Percentiles rank a stretch among this genome's conserved stretches.
phyloP scores from a whole-genome alignment of 2,797 vertebrate species.

The Anguilla megastoma region DNA sequence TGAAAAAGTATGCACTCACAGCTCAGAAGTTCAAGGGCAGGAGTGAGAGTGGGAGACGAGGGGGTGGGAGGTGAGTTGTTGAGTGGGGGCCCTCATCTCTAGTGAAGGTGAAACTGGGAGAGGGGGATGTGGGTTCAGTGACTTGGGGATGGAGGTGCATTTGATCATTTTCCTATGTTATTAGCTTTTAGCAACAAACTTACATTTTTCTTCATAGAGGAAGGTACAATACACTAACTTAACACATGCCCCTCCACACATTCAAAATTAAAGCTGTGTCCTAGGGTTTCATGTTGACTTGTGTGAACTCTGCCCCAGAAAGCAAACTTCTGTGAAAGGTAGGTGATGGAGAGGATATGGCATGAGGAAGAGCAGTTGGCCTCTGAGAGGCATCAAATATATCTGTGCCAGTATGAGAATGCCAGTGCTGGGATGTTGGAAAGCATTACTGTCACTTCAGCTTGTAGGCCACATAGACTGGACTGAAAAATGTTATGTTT shows the following conservation, averaged over 20 bases:
- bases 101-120: not conserved
- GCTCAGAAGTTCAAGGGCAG: not conserved
- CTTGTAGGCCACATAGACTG: not conserved
- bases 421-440: not conserved
- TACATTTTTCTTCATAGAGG: too few relatives aligned
- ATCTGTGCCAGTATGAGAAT: not conserved
- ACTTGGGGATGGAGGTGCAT: too few relatives aligned
- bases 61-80: not conserved
- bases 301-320: not conserved
- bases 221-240: too few relatives aligned
- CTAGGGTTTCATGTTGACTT: not conserved
- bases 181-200: too few relatives aligned
- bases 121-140: too few relatives aligned
- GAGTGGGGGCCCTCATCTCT: not conserved
- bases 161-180: too few relatives aligned
- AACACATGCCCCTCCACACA: not conserved
- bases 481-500: too few relatives aligned
- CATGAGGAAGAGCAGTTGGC: constrained; percentile 12
- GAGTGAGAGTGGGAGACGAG: not conserved
- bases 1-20: not conserved
- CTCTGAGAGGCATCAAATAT: not conserved
- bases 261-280: not conserved
- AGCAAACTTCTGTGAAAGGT: not conserved
- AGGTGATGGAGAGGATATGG: not conserved
- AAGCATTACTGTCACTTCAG: not conserved